Evolutionary conservation across 2,888 invertebrate species (phyloP), one percentile per base, ranked within the genome.

Genomic region (Chamaedrilus cognettii): DNA sequence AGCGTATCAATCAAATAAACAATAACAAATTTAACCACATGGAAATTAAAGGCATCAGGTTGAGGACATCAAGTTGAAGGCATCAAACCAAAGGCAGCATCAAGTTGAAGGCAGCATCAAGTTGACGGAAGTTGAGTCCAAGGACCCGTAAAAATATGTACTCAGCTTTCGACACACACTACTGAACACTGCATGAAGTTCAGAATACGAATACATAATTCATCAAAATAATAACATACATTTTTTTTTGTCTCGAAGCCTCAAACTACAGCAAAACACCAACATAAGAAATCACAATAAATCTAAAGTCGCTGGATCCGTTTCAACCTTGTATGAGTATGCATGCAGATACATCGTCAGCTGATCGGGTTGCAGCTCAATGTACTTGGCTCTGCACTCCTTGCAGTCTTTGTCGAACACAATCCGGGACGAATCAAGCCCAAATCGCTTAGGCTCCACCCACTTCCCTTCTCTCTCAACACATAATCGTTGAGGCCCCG

Each of bases 331-430:
- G 66, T 85, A 85, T 30, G 72, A 74, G 63, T 82, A 77, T 34
- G 96, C 96, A 85, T 97, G 97, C 56, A 97, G 88, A 85, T 94
- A 97, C 93, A 97, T 94, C 75, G 96, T 91, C 69, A 97, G 88
- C 84, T 96, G 94, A 75, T 91, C 89, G 0, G 94, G 93, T 72
- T 91, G 89, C 0, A 97, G 96, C 84, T 97, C 96, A 73, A 92
- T 87, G 86, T 93, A 96, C 69, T 92, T 88, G 67, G 93, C 91
- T 85, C 93, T 93, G 85, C 96, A 97, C 85, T 95, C 94, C 83
- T 92, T 91, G 86, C 96, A 97, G 82, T 94, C 90, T 50, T 90
- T 90, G 82, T 96, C 94, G 15, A 51, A 52, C 55, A 26, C 19
- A 11, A 42, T 42, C 19, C 42, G 11, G 19, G 11, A 11, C 11